Conservation (phyloP, 2,888 invertebrate species). For the Marasmarcha lunaedactyla region DNA sequence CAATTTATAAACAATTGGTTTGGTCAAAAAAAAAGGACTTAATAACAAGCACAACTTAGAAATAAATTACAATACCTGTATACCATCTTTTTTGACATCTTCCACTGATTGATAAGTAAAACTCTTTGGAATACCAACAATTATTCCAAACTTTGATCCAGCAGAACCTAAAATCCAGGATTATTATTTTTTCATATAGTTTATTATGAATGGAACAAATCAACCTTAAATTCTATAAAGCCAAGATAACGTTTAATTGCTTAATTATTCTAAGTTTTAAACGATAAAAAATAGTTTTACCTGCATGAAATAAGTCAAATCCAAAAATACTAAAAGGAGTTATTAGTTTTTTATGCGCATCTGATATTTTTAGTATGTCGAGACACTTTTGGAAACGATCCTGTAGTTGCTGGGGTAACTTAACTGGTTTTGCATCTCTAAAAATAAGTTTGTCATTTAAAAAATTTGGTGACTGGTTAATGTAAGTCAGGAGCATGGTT, state of each 20-base stretch:
- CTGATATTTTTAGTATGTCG: constrained; percentile 67
- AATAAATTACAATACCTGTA: constrained; percentile 46
- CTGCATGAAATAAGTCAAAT: constrained; percentile 79
- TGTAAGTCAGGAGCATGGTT: constrained; percentile 3
- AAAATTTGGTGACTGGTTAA: constrained; percentile 1
- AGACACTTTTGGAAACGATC: constrained; percentile 69
- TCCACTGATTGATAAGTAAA: constrained; percentile 70
- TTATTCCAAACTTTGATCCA: constrained; percentile 70
- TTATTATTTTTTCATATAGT: too few species aligned
- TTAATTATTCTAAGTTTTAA: neutral
- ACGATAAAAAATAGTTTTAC: constrained; percentile 33
- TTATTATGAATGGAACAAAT: too few species aligned
- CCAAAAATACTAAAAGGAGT: constrained; percentile 79
- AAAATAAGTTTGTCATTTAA: constrained; percentile 24
- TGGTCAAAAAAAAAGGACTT: too few species aligned
- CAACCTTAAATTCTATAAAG: too few species aligned
- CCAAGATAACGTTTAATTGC: too few species aligned
- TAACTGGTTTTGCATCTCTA: constrained; percentile 72
- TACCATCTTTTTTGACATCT: constrained; percentile 69
- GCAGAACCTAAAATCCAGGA: constrained; percentile 62
- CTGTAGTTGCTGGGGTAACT: constrained; percentile 58
- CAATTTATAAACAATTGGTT: too few species aligned
- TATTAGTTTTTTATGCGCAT: constrained; percentile 56
- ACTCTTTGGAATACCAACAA: constrained; percentile 80
- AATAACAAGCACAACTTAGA: neutral